Conservation (phyloP, 2,888 invertebrate genomes). For the Xylocampa areola region DNA sequence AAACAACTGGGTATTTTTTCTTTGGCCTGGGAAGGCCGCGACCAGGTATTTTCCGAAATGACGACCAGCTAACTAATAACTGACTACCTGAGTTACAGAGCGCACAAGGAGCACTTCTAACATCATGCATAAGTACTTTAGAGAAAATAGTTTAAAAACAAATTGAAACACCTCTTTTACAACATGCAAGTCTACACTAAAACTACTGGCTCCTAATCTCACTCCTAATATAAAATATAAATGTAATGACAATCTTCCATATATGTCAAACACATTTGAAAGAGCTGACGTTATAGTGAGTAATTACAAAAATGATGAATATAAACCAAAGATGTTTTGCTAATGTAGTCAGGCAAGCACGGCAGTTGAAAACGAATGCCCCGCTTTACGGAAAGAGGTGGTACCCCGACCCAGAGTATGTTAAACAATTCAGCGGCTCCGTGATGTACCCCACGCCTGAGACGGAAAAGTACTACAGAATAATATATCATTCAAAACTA, state of each 20-base stretch:
- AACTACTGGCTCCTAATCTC: not conserved
- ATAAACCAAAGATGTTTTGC: conserved; percentile 21
- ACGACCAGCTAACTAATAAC: no score
- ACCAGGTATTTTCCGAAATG: no score
- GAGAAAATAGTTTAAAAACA: no score
- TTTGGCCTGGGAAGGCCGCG: no score
- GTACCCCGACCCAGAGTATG: conserved; percentile 91
- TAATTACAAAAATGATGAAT: conserved; percentile 33
- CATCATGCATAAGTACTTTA: no score
- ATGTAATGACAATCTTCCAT: conserved; percentile 1
- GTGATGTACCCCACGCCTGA: conserved; percentile 89
- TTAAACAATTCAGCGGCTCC: conserved; percentile 88
- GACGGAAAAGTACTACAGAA: conserved; percentile 76
- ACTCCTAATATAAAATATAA: not conserved
- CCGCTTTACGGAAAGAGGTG: conserved; percentile 80
- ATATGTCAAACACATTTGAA: conserved; percentile 1
- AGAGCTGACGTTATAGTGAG: not conserved
- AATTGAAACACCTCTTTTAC: no score
- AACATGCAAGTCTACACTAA: no score
- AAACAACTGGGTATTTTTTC: no score
- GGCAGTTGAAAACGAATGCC: conserved; percentile 63
- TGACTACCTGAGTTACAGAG: no score
- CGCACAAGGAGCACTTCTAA: no score
- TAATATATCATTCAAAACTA: conserved; percentile 73
- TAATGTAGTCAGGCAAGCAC: conserved; percentile 36